Evolutionary conservation across 2,797 vertebrate genomes (phyloP).

Genomic region (Sebastes flavidus): DNA sequence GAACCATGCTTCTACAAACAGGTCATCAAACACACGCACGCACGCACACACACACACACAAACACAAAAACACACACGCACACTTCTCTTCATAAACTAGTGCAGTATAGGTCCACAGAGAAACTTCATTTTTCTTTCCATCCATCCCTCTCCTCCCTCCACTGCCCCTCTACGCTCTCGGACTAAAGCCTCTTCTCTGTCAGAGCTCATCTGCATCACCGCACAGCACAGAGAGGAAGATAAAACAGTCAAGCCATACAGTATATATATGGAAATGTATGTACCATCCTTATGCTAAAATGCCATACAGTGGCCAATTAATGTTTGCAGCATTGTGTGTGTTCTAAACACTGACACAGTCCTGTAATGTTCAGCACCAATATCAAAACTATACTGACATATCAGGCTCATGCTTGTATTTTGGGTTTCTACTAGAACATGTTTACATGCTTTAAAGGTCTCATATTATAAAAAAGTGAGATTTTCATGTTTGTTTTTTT

Average conservation of each 20-base stretch:
- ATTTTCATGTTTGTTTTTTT: too few species aligned
- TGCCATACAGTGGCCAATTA: background rate
- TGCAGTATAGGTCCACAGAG: background rate
- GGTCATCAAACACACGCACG: too few species aligned
- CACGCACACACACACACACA: background rate
- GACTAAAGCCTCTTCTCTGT: constrained; percentile 32
- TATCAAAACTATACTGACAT: background rate
- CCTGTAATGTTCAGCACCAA: background rate
- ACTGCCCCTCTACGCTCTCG: background rate
- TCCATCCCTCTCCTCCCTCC: background rate
- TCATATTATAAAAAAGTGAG: too few species aligned
- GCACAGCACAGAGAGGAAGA: constrained; percentile 14
- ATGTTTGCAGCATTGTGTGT: background rate
- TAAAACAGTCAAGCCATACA: background rate
- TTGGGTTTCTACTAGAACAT: background rate
- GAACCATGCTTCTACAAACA: too few species aligned
- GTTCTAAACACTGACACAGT: background rate
- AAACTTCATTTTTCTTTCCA: background rate
- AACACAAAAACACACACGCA: background rate
- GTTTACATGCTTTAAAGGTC: background rate
- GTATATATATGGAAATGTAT: constrained; percentile 3
- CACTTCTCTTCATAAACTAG: background rate
- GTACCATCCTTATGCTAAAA: background rate
- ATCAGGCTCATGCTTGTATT: background rate
- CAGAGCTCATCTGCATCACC: constrained; percentile 62